Evolutionary conservation across 2,888 invertebrate genomes (phyloP), one percentile per base, ranked within the genome.

Genomic region (Artemia sp.): DNA sequence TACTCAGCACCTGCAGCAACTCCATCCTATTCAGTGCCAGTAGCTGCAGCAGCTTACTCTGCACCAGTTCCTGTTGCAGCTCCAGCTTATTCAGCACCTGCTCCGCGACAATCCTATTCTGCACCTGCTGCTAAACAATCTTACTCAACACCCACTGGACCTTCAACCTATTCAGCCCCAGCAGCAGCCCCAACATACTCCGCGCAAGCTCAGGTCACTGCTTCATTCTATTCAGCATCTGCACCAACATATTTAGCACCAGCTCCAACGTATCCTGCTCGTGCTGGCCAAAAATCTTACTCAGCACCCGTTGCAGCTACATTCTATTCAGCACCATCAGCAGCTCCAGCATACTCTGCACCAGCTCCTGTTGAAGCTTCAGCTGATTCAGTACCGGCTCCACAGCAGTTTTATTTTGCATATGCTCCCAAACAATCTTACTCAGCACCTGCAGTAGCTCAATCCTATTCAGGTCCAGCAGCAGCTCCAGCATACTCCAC

Each of bases 141-240:
- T 11, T 68, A 67, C 19, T 66, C 66, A 3, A 51, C 68, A 4
- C 67, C 70, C 7, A 24, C 70, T 2, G 66, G 51, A 4, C 14
- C 70, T 14, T 24, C 70, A 7, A 19, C 19, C 51, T 58, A 14
- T 14, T 51, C 68, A 9, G 68, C 70, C 38, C 12, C 67, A 3
- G 51, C 51, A 51, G 7, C 70, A 51, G 70, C 70, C 10, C 66
- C 67, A 9, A 12, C 38, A 2, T 67, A 67, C 51, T 51, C 68
- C 10, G 70, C 70, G 0, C 68, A 67, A 12, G 50, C 58, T 12
- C 51, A 51, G 7, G 51, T 51, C 8, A 12, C 68, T 12, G 50
- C 68, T 7, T 6, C 14, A 4, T 4, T 8, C 4, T 4, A 5
- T 7, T 7, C 19, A 14, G 14, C 38, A 14, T n/a, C 14, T 6